phyloP scores from a whole-genome alignment of 2,888 invertebrate species.

The Papilio protenor region DNA sequence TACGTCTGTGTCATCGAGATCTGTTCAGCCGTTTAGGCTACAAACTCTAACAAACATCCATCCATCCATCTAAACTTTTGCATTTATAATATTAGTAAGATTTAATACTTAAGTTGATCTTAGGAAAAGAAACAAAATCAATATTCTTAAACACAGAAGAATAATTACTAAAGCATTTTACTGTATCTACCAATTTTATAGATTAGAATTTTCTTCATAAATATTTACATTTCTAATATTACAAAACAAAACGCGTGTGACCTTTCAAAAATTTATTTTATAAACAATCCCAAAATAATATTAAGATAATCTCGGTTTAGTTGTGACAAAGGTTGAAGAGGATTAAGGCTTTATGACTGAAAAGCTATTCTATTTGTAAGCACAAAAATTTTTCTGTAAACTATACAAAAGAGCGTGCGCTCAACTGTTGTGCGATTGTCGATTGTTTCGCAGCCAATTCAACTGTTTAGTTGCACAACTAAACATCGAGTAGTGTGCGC shows the following conservation, averaged over 20 bases:
- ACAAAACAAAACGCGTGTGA: not conserved
- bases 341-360: not conserved
- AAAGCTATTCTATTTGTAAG: not conserved
- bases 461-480: too few relatives aligned
- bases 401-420: not conserved
- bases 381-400: not conserved
- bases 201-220: not conserved
- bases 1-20: too few relatives aligned
- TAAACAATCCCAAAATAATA: constrained; percentile 1
- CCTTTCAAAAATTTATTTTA: constrained; percentile 3
- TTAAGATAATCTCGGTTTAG: not conserved
- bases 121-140: too few relatives aligned
- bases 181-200: not conserved
- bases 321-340: not conserved
- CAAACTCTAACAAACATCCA: too few relatives aligned
- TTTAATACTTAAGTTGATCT: too few relatives aligned
- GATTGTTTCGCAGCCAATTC: too few relatives aligned
- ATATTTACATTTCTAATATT: not conserved
- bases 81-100: too few relatives aligned
- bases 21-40: too few relatives aligned
- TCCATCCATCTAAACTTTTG: too few relatives aligned
- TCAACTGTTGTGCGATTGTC: too few relatives aligned
- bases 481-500: too few relatives aligned
- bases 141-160: too few relatives aligned
- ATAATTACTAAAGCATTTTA: not conserved